Base-by-base conservation (phyloP, 2,888 invertebrate species). In the Lycocerus yunnanus region DNA sequence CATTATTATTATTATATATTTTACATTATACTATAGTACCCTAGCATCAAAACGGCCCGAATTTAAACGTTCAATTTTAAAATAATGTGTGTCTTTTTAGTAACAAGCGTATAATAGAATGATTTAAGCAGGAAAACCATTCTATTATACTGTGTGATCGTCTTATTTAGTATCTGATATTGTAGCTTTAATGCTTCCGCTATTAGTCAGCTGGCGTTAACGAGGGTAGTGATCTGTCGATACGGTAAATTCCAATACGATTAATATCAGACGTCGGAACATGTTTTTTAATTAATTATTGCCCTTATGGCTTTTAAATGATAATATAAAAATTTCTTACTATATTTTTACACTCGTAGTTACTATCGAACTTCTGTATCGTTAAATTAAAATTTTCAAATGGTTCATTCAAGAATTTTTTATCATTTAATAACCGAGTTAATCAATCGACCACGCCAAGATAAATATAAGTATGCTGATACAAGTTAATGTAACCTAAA, bases 181-280 rank as follows among this genome's bases (percentile, higher is more conserved):
- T 24, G 21, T 43, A 84, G 85, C 83, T 82, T 82, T 85, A 86
- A 86, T 86, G 86, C 85, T 87, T 87, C 86, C 86, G 86, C 85
- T 85, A 86, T 86, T 86, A 86, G 86, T 86, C 87, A 86, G 86
- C 85, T 86, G 87, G 84, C 84, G 83, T 85, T 86, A 86, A 86
- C 86, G 86, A 86, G 85, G 85, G 85, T 85, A 84, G 83, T 84
- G 84, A 85, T 86, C 84, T 85, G 85, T 85, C 85, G 85, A 86
- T 86, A 80, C 77, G 78, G 78, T 77, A 73, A 68, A 61, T 72
- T 59, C 66, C 69, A 59, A 66, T 72, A 72, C 66, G 60, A 75
- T 73, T 76, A 73, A 73, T 43, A 69, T 68, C 58, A 63, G 27
- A 20, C 58, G 15, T 18, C n/a, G 21, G 8, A 65, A 65, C 63